Conservation (phyloP, 2,113 vertebrate species). For the Aptenodytes forsteri region DNA sequence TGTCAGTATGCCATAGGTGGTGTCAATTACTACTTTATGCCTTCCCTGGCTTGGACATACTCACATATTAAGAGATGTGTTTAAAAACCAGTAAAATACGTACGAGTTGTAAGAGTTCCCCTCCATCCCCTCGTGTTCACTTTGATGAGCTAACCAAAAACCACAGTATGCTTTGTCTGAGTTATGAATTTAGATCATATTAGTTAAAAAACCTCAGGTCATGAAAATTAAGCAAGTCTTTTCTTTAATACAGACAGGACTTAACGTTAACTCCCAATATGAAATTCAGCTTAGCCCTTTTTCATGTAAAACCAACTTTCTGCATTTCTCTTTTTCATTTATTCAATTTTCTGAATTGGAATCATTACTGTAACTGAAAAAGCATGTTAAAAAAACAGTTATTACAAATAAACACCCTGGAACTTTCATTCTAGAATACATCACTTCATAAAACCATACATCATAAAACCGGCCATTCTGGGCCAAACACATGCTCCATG, state of each 20-base stretch:
- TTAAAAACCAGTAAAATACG: background rate
- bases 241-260: background rate
- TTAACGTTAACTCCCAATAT: background rate
- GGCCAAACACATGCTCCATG: background rate
- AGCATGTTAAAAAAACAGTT: background rate
- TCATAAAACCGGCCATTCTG: background rate
- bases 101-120: background rate
- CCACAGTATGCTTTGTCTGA: background rate
- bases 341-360: background rate
- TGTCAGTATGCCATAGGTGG: background rate
- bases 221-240: background rate
- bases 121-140: rapidly evolving
- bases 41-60: background rate
- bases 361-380: constrained; percentile 17
- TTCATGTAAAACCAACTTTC: background rate
- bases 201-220: background rate
- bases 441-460: constrained; percentile 28
- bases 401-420: background rate
- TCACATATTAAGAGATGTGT: background rate
- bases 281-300: background rate
- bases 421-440: constrained; percentile 9
- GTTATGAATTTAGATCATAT: background rate
- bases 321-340: background rate
- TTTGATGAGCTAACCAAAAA: background rate
- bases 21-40: background rate